A percentile compares a stretch with the other conserved stretches of the same genome.
phyloP scores from a whole-genome alignment of 2,888 invertebrate genomes.

The Dasysyrphus tricinctus region DNA sequence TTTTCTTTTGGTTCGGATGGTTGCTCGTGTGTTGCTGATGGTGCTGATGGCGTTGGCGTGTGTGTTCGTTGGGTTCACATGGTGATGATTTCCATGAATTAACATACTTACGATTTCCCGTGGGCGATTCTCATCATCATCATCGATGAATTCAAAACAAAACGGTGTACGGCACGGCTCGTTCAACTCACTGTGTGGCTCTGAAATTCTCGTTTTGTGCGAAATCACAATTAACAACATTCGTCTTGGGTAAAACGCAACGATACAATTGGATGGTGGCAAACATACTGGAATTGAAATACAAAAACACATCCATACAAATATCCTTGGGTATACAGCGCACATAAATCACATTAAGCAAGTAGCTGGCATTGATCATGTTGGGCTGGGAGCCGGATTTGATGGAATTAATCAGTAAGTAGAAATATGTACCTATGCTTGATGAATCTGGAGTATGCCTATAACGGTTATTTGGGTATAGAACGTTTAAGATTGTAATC shows the following conservation, averaged over 20 bases:
- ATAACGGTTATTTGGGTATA: not conserved
- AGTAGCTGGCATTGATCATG: slow-evolving; percentile 93
- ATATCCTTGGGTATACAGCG: slow-evolving; percentile 84
- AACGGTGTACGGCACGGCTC: not conserved
- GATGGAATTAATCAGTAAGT: slow-evolving; percentile 96
- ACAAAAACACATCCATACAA: slow-evolving; percentile 26
- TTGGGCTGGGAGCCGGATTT: slow-evolving; percentile 94
- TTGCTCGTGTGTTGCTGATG: not conserved
- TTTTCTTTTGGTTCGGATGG: not conserved
- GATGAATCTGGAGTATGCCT: not conserved
- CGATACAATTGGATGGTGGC: slow-evolving; percentile 20
- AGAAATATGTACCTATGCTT: slow-evolving; percentile 73
- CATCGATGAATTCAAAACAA: slow-evolving; percentile 29
- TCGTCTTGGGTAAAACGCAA: slow-evolving; percentile 37
- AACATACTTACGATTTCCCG: slow-evolving; percentile 43
- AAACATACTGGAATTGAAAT: slow-evolving; percentile 11
- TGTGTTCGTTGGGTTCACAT: slow-evolving; percentile 14
- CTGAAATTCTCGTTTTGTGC: slow-evolving; percentile 3
- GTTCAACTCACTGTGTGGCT: not conserved
- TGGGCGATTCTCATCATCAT: slow-evolving; percentile 46
- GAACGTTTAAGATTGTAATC: not conserved
- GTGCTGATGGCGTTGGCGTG: not conserved
- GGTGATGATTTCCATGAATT: slow-evolving; percentile 39
- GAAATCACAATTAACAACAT: slow-evolving; percentile 46
- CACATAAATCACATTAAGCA: slow-evolving; percentile 95